Percentiles rank a stretch among this genome's conserved stretches.
Conservation (phyloP, 2,888 invertebrate species). For the Lasioglossum figueresi region DNA sequence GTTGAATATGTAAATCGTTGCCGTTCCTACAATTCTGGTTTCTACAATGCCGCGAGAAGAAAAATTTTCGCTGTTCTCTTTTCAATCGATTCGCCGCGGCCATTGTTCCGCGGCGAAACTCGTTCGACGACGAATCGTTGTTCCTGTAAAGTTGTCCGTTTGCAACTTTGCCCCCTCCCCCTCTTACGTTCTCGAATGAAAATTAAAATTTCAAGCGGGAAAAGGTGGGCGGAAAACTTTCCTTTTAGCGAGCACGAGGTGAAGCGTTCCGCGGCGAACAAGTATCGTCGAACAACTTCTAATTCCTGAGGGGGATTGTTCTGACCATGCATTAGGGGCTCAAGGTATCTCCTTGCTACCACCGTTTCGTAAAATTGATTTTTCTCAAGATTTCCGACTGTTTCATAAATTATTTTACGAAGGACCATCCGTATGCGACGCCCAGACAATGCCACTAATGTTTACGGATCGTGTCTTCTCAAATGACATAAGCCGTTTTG, state of each 20-base stretch:
- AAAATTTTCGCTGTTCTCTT: not conserved
- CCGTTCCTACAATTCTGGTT: not conserved
- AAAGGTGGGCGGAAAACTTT: not conserved
- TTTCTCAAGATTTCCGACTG: too few relatives aligned
- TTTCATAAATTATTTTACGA: not conserved
- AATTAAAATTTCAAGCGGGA: not conserved
- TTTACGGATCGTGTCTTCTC: too few relatives aligned
- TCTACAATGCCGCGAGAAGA: not conserved
- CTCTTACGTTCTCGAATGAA: not conserved
- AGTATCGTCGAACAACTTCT: conserved; percentile 25
- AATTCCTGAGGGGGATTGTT: conserved; percentile 34
- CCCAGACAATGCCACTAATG: too few relatives aligned
- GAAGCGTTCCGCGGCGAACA: not conserved
- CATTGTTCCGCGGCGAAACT: conserved; percentile 4
- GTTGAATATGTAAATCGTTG: not conserved
- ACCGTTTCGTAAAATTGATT: not conserved
- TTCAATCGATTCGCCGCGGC: not conserved
- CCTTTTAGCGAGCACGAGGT: not conserved
- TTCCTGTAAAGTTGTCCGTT: not conserved
- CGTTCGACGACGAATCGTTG: conserved; percentile 6
- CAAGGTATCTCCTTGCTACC: not conserved
- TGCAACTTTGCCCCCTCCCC: not conserved
- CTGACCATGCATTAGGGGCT: conserved; percentile 22
- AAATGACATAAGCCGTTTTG: too few relatives aligned
- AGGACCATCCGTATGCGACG: too few relatives aligned